Percentiles rank a stretch among this genome's conserved stretches.
These are phyloP conservation scores for Theretra japonica DNA, from an alignment of 2,888 invertebrate genomes.

Conservation along the genomic window DNA sequence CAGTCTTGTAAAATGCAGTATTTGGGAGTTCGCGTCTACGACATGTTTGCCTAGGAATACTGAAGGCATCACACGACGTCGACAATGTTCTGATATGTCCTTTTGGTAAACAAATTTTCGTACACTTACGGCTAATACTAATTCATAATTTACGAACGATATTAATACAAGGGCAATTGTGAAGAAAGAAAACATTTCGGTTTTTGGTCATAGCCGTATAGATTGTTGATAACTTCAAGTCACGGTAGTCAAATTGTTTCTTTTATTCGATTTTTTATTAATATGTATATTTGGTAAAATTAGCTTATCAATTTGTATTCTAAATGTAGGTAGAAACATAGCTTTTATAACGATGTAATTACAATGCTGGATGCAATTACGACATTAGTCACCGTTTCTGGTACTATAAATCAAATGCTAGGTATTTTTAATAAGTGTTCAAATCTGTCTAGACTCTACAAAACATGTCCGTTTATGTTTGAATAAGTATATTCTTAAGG, in stretches of 20 bases:
- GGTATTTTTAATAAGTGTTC: too few species aligned
- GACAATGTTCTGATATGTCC: slow-evolving; percentile 73
- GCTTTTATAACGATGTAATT: too few species aligned
- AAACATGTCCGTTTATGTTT: too few species aligned
- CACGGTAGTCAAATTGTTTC: neutral
- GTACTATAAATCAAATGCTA: too few species aligned
- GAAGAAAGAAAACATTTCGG: slow-evolving; percentile 1
- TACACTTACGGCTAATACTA: neutral
- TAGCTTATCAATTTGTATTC: too few species aligned
- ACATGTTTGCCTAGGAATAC: slow-evolving; percentile 70
- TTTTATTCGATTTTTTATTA: too few species aligned
- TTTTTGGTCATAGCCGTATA: slow-evolving; percentile 13
- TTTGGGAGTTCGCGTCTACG: slow-evolving; percentile 63
- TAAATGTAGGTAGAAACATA: too few species aligned
- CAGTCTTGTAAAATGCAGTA: slow-evolving; percentile 66
- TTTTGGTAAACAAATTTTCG: slow-evolving; percentile 58
- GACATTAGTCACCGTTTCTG: too few species aligned
- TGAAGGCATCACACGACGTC: slow-evolving; percentile 68
- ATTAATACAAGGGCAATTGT: slow-evolving; percentile 1
- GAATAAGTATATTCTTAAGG: too few species aligned
- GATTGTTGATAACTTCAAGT: slow-evolving; percentile 3
- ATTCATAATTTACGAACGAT: slow-evolving; percentile 1
- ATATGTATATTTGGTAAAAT: too few species aligned
- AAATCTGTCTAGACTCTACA: too few species aligned
- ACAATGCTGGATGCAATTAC: too few species aligned